Percentiles rank a stretch among this genome's conserved stretches.
phyloP scores from a whole-genome alignment of 2,113 vertebrate genomes.

The Pelobates fuscus region DNA sequence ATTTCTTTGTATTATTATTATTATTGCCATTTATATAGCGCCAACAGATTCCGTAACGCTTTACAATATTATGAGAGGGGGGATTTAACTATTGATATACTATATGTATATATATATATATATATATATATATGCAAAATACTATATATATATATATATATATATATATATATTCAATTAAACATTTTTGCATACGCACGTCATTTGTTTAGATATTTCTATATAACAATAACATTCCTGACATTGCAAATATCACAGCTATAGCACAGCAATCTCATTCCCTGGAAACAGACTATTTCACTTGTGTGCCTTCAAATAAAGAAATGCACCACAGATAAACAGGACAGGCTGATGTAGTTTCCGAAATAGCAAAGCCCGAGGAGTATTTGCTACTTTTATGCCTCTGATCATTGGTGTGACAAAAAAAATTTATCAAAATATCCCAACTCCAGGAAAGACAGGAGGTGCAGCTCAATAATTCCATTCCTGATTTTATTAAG shows the following conservation, averaged over 20 bases:
- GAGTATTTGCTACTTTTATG: background rate
- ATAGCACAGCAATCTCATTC: background rate
- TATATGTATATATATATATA: no score
- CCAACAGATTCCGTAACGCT: no score
- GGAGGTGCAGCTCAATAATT: constrained; percentile 18
- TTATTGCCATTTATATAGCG: no score
- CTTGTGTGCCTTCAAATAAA: constrained; percentile 1
- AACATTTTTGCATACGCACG: no score
- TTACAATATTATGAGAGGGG: no score
- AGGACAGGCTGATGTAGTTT: constrained; percentile 35
- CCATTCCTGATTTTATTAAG: constrained; percentile 29
- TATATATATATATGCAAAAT: no score
- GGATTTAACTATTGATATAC: no score
- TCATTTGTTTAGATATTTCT: no score
- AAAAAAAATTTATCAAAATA: constrained; percentile 34
- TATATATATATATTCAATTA: no score
- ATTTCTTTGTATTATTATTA: no score
- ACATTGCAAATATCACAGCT: constrained; percentile 3
- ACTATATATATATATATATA: no score
- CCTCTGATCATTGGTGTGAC: constrained; percentile 27
- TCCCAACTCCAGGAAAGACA: background rate
- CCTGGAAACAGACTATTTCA: background rate
- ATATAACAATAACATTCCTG: background rate
- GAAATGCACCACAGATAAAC: constrained; percentile 13
- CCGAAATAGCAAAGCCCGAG: background rate